Conservation (phyloP, 2,888 invertebrate genomes). For the Alcis repandata region DNA sequence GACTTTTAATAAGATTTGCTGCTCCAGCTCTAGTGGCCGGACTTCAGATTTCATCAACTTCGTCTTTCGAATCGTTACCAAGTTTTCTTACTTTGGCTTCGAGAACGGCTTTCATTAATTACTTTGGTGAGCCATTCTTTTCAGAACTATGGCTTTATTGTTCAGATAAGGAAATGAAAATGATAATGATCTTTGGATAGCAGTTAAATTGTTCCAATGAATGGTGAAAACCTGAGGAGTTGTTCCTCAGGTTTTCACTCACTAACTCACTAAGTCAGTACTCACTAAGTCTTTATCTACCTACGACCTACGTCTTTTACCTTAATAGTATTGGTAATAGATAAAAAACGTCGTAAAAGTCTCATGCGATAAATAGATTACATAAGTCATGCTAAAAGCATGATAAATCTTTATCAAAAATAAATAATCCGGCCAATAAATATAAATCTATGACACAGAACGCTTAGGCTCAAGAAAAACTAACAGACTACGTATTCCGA, state of each 20-base stretch:
- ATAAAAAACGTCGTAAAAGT: too few relatives aligned
- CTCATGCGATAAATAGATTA: too few relatives aligned
- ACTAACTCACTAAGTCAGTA: too few relatives aligned
- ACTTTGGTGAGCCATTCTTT: conserved; percentile 8
- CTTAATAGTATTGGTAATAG: too few relatives aligned
- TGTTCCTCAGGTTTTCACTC: too few relatives aligned
- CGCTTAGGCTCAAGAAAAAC: neutral
- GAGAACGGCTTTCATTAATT: conserved; percentile 21
- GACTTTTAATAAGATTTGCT: conserved; percentile 52
- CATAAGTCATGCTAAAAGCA: conserved; percentile 10
- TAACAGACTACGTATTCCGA: too few relatives aligned
- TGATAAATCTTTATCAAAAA: conserved; percentile 7
- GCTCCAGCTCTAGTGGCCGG: conserved; percentile 32
- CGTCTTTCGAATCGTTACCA: conserved; percentile 40
- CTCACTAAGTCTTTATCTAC: too few relatives aligned
- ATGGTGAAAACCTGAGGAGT: too few relatives aligned
- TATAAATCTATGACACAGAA: too few relatives aligned
- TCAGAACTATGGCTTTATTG: neutral
- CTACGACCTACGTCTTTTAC: too few relatives aligned
- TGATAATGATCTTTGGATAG: too few relatives aligned
- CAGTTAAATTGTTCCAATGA: too few relatives aligned
- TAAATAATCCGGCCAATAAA: neutral
- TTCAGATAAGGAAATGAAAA: neutral
- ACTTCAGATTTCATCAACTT: conserved; percentile 35
- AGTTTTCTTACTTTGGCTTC: conserved; percentile 28